Evolutionary conservation across 1,140 invertebrate genomes (phyloP), one percentile per base, ranked within the genome.

Genomic region (Aporrectodea caliginosa): DNA sequence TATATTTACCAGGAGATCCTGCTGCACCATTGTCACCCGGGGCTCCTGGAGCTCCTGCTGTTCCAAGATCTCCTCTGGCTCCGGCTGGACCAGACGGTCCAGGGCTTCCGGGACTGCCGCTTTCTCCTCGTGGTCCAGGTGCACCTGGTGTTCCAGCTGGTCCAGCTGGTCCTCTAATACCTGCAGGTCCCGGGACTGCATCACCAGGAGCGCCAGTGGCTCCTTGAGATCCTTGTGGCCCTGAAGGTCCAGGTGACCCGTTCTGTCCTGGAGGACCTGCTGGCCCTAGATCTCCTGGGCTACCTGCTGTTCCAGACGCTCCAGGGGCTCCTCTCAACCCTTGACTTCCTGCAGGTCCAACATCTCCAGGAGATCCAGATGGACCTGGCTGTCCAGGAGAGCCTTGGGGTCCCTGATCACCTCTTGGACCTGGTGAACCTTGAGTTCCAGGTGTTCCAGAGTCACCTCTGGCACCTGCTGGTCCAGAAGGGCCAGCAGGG

Each of bases 331-430:
- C 70, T 72, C n/a, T 72, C 70, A 33, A 32, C 89, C 69, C 86
- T 14, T 82, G 82, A 34, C 69, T 80, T 75, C 94, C 94, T 35
- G 93, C 91, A n/a, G 90, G 87, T 0, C 78, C 78, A 74, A 22
- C 27, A 58, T 43, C 72, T 29, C 94, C 94, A 29, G 43, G 31
- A 16, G 29, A 12, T 31, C 83, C 83, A 83, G 86, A 83, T 58
- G 81, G 31, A 68, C 43, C 69, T 35, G 35, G 83, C 82, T 89
- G 91, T 91, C 94, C 94, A 86, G 94, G 91, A 75, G 88, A 89
- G 71, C 92, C 92, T 81, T 91, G 90, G 76, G 84, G 89, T 87
- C 75, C 93, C 92, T 78, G 92, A 90, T 75, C 89, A 89, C 69
- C 86, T 22, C 83, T 82, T 2, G 73, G 82, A 30, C 86, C 85